These are phyloP conservation scores for Itoplectis maculator DNA, from an alignment of 2,888 invertebrate species.

Conservation along the genomic window DNA sequence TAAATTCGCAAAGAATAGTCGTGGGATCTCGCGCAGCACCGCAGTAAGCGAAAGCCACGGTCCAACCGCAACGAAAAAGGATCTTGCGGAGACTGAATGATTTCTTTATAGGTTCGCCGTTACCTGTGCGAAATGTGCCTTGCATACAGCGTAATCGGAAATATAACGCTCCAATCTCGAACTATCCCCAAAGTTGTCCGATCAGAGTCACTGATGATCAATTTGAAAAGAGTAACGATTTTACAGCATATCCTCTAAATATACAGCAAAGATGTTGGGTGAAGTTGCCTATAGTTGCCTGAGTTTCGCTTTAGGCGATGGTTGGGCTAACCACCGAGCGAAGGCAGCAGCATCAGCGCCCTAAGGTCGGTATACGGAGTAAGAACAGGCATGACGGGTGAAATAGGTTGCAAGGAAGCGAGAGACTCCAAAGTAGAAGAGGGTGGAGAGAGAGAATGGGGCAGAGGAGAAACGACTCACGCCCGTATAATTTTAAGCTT, in stretches of 20 bases:
- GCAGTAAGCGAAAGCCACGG: constrained; percentile 11
- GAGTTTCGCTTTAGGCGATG: neutral
- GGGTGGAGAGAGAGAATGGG: neutral
- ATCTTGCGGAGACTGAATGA: constrained; percentile 56
- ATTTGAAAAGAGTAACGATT: neutral
- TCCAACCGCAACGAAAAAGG: constrained; percentile 29
- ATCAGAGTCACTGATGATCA: constrained; percentile 28
- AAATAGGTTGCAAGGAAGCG: constrained; percentile 47
- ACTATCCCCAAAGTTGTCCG: neutral
- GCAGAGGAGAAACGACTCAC: constrained; percentile 80
- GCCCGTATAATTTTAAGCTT: constrained; percentile 83
- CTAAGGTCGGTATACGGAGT: constrained; percentile 28
- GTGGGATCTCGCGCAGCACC: neutral
- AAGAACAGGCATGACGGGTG: constrained; percentile 38
- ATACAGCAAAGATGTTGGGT: neutral
- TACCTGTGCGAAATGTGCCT: neutral
- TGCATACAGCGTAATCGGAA: neutral
- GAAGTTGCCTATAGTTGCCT: neutral
- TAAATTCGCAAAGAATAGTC: constrained; percentile 70
- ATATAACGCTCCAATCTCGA: neutral
- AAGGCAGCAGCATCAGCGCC: constrained; percentile 26
- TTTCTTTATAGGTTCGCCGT: constrained; percentile 50
- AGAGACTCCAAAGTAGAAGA: constrained; percentile 49
- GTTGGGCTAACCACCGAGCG: constrained; percentile 47
- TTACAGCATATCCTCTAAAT: neutral